phyloP scores from a whole-genome alignment of 2,113 vertebrate species.

The Naja naja region DNA sequence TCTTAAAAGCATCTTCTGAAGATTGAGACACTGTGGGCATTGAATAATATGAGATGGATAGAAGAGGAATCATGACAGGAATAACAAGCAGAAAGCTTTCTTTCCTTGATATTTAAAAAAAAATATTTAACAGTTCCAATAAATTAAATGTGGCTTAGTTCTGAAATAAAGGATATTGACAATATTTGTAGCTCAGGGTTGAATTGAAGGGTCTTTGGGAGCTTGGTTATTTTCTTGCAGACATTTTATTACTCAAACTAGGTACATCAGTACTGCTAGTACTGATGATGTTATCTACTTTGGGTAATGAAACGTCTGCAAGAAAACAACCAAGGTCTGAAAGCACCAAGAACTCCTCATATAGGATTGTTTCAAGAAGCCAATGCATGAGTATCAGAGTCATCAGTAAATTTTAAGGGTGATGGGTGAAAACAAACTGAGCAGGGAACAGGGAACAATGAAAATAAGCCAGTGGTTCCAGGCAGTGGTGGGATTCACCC shows the following conservation, averaged over 20 bases:
- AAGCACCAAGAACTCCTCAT: too few relatives aligned
- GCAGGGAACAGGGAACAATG: not conserved
- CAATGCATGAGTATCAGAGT: not conserved
- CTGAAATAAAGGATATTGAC: not conserved
- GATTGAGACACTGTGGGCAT: not conserved
- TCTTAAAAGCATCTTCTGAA: not conserved
- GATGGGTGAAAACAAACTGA: not conserved
- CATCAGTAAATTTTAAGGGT: not conserved
- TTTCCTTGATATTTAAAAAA: not conserved
- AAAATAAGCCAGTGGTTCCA: not conserved
- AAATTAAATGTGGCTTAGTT: not conserved
- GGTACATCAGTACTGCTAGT: too few relatives aligned
- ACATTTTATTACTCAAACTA: too few relatives aligned
- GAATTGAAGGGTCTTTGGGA: not conserved
- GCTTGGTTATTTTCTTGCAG: not conserved
- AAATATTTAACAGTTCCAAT: not conserved
- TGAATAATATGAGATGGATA: not conserved
- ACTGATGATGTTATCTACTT: too few relatives aligned
- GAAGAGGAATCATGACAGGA: not conserved
- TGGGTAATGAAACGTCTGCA: too few relatives aligned
- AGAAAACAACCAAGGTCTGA: too few relatives aligned
- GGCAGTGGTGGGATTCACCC: too few relatives aligned
- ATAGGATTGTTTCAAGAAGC: not conserved
- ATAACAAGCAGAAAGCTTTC: not conserved
- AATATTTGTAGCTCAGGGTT: not conserved